phyloP scores from a whole-genome alignment of 2,888 invertebrate genomes.

The Trilocha varians region DNA sequence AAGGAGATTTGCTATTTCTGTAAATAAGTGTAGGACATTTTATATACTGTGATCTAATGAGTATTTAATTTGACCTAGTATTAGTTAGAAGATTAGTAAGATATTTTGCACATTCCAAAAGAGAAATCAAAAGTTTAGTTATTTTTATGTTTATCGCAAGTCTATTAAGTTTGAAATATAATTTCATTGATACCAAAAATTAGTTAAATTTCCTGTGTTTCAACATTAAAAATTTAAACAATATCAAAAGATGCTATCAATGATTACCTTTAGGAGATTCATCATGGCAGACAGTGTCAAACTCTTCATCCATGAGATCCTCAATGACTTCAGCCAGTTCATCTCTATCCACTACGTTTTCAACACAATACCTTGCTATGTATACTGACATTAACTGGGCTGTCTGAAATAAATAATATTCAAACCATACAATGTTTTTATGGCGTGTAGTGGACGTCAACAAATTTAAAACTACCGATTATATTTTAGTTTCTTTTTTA shows the following conservation, averaged over 20 bases:
- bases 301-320: conserved; percentile 82
- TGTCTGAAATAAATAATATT: conserved; percentile 51
- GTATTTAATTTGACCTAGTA: no score
- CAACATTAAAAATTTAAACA: not conserved
- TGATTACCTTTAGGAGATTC: conserved; percentile 75
- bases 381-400: conserved; percentile 78
- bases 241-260: not conserved
- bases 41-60: not conserved
- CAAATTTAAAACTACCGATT: no score
- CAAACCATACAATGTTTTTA: not conserved
- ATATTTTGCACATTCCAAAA: no score
- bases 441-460: no score
- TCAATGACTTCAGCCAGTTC: conserved; percentile 77
- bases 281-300: conserved; percentile 81
- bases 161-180: no score
- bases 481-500: no score
- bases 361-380: conserved; percentile 75
- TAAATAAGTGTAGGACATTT: conserved; percentile 18
- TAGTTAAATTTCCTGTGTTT: no score
- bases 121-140: no score
- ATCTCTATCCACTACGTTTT: conserved; percentile 71
- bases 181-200: no score
- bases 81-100: no score
- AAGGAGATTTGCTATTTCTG: conserved; percentile 75
- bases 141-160: no score